Base-by-base conservation (phyloP, 2,888 invertebrate genomes). In the Amphipyra tragopoginis region DNA sequence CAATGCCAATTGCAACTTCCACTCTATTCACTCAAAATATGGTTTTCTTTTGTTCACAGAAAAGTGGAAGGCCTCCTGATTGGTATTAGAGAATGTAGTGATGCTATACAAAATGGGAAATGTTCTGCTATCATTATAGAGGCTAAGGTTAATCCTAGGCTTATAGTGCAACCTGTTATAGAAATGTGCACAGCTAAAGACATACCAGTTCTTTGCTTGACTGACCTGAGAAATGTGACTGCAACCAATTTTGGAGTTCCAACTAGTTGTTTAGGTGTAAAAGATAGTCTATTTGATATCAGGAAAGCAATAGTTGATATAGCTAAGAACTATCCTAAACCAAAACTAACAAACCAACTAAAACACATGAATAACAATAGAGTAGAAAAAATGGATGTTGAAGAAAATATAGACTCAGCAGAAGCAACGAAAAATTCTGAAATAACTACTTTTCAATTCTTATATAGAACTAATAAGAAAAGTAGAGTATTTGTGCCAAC, bases 91-190 rank as follows among this genome's bases (percentile, higher is more conserved):
- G 88, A 92, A 77, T 92, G 93, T 58, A 79, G 54, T 26, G 76
- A 76, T 67, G 74, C 85, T 11, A 56, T 93, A 43, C 59, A 85
- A 63, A 84, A 62, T 44, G 75, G 74, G 33, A 56, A 86, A 61
- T 92, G 94, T 77, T 82, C 88, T 9, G 93, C 86, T 34, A 72
- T 95, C 7, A 72, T 95, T 2, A 74, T 95, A 53, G 95, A 95
- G 71, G 86, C 90, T 29, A 77, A 85, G 51, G 86, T 95, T 0
- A 92, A 90, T 54, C 94, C 95, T 33, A 85, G 81, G 65, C 79
- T 89, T 5, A 86, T 95, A 75, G 84, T 95, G 5, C 92, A 92
- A 51, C 91, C 95, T 48, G 58, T 94, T 2, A 72, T 95, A 21
- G 89, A 90, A 71, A 76, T 86, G 57, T 93, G 95, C 57, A 69